Evolutionary conservation across 2,113 vertebrate species (phyloP).

Genomic region (Xyrauchen texanus): DNA sequence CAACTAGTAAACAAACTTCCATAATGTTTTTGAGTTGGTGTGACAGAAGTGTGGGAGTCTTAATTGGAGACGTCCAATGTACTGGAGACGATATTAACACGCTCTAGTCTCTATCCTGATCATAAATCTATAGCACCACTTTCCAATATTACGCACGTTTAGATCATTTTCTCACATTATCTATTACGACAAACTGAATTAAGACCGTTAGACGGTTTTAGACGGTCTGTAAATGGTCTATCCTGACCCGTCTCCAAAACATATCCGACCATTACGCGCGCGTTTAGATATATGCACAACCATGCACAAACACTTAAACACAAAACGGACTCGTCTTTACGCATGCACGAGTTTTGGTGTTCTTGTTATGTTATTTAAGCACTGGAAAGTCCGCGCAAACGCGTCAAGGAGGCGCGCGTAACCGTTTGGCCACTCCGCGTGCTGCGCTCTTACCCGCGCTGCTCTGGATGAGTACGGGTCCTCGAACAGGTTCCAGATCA

Average conservation of each 20-base stretch:
- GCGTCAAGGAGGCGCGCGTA: slow-evolving; percentile 3
- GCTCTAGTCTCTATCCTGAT: no score
- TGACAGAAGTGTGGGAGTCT: no score
- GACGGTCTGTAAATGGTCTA: no score
- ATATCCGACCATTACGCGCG: not conserved
- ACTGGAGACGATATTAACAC: no score
- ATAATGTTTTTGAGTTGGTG: no score
- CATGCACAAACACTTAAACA: not conserved
- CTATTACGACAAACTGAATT: no score
- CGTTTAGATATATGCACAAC: not conserved
- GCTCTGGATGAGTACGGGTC: slow-evolving; percentile 95
- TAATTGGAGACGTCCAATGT: no score
- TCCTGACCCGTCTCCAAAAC: not conserved
- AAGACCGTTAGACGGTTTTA: no score
- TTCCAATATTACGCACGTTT: no score
- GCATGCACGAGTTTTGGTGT: not conserved
- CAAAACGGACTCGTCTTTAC: not conserved
- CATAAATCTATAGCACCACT: no score
- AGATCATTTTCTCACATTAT: no score
- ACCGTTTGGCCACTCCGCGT: slow-evolving; percentile 20
- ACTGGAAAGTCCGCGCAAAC: not conserved
- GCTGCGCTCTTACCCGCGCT: slow-evolving; percentile 84
- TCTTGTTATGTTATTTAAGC: not conserved
- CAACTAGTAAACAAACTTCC: no score
- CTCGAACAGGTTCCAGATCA: slow-evolving; percentile 93